Evolutionary conservation across 2,797 vertebrate genomes (phyloP).

Genomic region (Crocidura indochinensis): DNA sequence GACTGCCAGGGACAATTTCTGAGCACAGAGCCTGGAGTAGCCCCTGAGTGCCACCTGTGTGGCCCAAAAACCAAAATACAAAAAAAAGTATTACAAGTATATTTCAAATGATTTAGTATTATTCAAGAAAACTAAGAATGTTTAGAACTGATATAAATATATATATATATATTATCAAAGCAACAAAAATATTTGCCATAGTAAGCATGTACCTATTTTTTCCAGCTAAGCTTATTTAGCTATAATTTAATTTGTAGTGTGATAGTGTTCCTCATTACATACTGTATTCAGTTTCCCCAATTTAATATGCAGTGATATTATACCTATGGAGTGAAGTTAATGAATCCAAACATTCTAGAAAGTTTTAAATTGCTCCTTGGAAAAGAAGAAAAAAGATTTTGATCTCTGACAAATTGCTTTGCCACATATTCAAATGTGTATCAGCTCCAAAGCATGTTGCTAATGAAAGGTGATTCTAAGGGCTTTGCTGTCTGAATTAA

Average conservation of each 20-base stretch:
- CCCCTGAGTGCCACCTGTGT: too few species aligned
- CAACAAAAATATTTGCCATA: background rate
- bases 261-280: slow-evolving; percentile 10
- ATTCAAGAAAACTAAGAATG: background rate
- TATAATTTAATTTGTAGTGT: slow-evolving; percentile 12
- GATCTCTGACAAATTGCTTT: slow-evolving; percentile 76
- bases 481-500: slow-evolving; percentile 56
- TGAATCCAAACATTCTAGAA: slow-evolving; percentile 26
- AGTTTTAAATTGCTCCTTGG: slow-evolving; percentile 27
- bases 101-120: too few species aligned
- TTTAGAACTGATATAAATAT: background rate
- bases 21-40: too few species aligned
- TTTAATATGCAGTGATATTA: background rate
- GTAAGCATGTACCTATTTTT: slow-evolving; percentile 15
- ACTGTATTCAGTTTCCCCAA: background rate
- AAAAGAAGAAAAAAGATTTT: slow-evolving; percentile 37
- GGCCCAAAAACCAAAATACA: too few species aligned
- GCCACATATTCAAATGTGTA: slow-evolving; percentile 68
- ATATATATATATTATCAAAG: too few species aligned
- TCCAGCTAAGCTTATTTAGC: background rate
- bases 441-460: slow-evolving; percentile 49
- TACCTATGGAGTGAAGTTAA: slow-evolving; percentile 9
- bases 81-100: too few species aligned
- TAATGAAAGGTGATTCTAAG: slow-evolving; percentile 78
- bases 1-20: too few species aligned